phyloP scores from a whole-genome alignment of 2,888 invertebrate species.

The Drosophila pegasa region DNA sequence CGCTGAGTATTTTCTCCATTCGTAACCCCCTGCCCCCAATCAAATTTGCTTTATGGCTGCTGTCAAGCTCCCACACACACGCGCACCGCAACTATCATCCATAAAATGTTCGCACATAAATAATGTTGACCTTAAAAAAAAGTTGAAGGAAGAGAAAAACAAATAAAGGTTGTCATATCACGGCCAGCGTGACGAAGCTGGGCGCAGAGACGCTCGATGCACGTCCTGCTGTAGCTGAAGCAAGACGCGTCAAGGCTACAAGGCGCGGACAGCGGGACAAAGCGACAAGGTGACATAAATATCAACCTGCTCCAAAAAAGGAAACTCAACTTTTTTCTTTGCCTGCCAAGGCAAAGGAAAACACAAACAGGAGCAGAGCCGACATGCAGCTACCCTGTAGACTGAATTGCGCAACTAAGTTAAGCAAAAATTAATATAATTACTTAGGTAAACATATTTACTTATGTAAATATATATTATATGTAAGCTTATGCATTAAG shows the following conservation, averaged over 20 bases:
- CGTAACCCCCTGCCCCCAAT: constrained; percentile 11
- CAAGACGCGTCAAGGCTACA: constrained; percentile 52
- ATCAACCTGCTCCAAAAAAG: constrained; percentile 69
- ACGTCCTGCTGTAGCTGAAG: constrained; percentile 18
- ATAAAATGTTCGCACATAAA: constrained; percentile 69
- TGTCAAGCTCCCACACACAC: constrained; percentile 24
- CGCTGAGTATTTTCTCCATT: constrained; percentile 9
- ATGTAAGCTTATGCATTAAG: not conserved
- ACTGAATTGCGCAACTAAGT: not conserved
- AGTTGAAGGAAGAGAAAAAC: constrained; percentile 3
- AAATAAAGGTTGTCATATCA: constrained; percentile 61
- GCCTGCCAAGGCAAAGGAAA: constrained; percentile 32
- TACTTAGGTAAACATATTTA: not conserved
- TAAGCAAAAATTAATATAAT: too few relatives aligned
- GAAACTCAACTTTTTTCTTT: constrained; percentile 58
- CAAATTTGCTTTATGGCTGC: constrained; percentile 20
- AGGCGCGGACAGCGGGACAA: constrained; percentile 23
- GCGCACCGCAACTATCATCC: constrained; percentile 17
- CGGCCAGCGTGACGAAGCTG: constrained; percentile 43
- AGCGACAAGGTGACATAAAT: constrained; percentile 75
- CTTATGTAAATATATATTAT: too few relatives aligned
- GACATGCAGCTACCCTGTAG: constrained; percentile 9
- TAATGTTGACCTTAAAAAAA: constrained; percentile 72
- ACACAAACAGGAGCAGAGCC: not conserved
- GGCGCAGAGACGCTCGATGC: constrained; percentile 4